A percentile compares a stretch with the other conserved stretches of the same genome.
phyloP scores from a whole-genome alignment of 2,113 vertebrate species.

The Symphodus melops region DNA sequence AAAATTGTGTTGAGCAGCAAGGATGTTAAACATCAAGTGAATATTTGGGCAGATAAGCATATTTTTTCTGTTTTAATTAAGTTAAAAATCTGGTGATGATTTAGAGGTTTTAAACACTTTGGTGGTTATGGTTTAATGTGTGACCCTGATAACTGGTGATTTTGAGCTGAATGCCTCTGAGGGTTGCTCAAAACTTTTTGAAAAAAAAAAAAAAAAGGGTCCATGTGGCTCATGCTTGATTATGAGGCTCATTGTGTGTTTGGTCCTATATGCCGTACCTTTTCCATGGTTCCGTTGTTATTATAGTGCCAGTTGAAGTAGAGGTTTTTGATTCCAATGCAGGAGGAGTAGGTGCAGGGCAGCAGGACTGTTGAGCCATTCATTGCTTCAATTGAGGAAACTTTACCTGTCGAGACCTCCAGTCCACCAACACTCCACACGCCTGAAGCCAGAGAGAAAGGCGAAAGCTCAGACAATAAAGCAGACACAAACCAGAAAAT shows the following conservation, averaged over 20 bases:
- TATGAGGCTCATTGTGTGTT: neutral
- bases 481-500: no score
- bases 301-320: constrained; percentile 89
- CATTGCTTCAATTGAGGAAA: constrained; percentile 84
- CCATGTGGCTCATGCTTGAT: neutral
- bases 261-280: constrained; percentile 49
- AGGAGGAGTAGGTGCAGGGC: constrained; percentile 90
- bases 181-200: no score
- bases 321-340: constrained; percentile 90
- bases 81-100: no score
- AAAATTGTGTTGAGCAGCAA: no score
- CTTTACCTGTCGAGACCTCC: constrained; percentile 92
- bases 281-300: constrained; percentile 73
- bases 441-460: constrained; percentile 53
- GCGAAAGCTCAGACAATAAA: neutral
- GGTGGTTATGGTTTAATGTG: no score
- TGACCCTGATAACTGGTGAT: no score
- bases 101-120: no score
- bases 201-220: no score
- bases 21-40: no score
- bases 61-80: no score
- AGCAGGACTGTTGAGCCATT: constrained; percentile 91
- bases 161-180: no score
- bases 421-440: constrained; percentile 81
- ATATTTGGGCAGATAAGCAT: no score